Conservation (phyloP, 2,797 vertebrate species). For the Chaenodraco wilsoni region DNA sequence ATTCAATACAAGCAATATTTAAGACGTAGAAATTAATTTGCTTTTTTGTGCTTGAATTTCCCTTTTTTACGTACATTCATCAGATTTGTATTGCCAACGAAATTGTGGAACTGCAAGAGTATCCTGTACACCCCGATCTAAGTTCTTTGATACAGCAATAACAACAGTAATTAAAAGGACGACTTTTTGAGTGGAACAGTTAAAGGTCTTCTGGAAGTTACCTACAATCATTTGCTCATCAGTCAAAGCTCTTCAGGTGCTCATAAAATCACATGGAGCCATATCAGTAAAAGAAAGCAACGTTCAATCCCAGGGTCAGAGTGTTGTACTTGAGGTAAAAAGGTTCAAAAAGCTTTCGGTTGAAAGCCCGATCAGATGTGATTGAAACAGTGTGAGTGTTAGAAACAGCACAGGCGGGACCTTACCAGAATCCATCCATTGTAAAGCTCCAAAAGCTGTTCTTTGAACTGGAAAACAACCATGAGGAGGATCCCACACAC, state of each 20-base stretch:
- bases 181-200: background rate
- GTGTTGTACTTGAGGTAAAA: slow-evolving; percentile 13
- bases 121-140: too few species aligned
- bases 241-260: slow-evolving; percentile 19
- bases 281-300: slow-evolving; percentile 44
- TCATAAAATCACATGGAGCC: slow-evolving; percentile 32
- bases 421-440: slow-evolving; percentile 98
- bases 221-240: background rate
- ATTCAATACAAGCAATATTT: too few species aligned
- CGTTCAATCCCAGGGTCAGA: slow-evolving; percentile 29
- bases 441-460: slow-evolving; percentile 88
- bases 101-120: too few species aligned
- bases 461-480: slow-evolving; percentile 93
- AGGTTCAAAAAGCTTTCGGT: slow-evolving; percentile 11
- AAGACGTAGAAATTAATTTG: too few species aligned
- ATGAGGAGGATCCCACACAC: slow-evolving; percentile 94
- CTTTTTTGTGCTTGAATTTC: too few species aligned
- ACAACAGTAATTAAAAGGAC: background rate
- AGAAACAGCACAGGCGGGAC: slow-evolving; percentile 9
- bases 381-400: slow-evolving; percentile 7
- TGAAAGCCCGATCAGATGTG: slow-evolving; percentile 26
- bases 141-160: background rate
- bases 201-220: slow-evolving; percentile 25
- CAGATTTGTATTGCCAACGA: too few species aligned
- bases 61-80: too few species aligned